A percentile compares a stretch with the other conserved stretches of the same genome.
phyloP scores from a whole-genome alignment of 2,888 invertebrate species.

The Ctenicera cuprea region DNA sequence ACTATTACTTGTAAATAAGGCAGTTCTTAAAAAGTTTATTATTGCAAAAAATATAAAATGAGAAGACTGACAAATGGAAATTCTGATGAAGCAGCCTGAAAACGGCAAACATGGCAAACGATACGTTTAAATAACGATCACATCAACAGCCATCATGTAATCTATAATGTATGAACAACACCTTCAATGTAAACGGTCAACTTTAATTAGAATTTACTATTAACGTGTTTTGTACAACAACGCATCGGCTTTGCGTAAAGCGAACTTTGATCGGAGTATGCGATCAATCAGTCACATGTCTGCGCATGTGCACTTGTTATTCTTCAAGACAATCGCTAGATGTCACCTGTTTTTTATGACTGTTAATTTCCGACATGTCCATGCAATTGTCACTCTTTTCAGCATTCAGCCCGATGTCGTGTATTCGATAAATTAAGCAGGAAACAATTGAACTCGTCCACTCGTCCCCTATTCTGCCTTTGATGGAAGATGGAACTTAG shows the following conservation, averaged over 20 bases:
- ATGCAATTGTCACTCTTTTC: conserved; percentile 66
- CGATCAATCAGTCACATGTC: conserved; percentile 66
- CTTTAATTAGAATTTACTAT: conserved; percentile 70
- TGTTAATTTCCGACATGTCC: conserved; percentile 67
- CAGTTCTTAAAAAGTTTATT: background rate
- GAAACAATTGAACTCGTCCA: conserved; percentile 49
- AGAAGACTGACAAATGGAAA: conserved; percentile 44
- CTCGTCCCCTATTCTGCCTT: conserved; percentile 6
- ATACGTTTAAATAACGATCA: conserved; percentile 51
- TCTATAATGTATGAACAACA: conserved; percentile 69
- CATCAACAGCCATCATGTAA: conserved; percentile 65
- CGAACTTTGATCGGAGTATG: conserved; percentile 41
- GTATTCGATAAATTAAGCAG: conserved; percentile 48
- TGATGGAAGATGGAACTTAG: conserved; percentile 27
- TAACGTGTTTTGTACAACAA: conserved; percentile 67
- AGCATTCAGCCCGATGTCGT: conserved; percentile 31
- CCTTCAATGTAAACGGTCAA: conserved; percentile 68
- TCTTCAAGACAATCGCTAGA: conserved; percentile 64
- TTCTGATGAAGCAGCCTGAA: conserved; percentile 36
- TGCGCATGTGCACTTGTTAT: conserved; percentile 62
- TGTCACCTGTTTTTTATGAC: conserved; percentile 67
- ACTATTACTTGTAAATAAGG: background rate
- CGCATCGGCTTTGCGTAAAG: conserved; percentile 60
- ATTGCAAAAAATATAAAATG: conserved; percentile 2
- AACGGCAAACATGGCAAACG: conserved; percentile 53